Evolutionary conservation across 2,888 invertebrate genomes (phyloP), one percentile per base, ranked within the genome.

Genomic region (Odontocerum albicorne): DNA sequence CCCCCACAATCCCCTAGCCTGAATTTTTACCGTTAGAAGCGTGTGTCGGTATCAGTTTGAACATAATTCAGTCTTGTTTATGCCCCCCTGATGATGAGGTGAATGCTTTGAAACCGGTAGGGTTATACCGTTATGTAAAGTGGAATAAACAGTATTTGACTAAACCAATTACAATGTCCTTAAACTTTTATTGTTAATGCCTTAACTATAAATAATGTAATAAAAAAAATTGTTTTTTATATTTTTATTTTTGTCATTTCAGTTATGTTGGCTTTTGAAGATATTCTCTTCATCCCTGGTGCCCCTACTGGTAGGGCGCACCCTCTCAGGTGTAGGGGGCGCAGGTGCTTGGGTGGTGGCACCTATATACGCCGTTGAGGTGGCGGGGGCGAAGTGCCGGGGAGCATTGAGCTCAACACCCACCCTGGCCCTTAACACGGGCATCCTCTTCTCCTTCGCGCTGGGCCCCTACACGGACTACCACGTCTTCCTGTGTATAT

Each of bases 331-430:
- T 0, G 57, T 79, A 1, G 78, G 75, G 0, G 71, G 71, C 3
- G 77, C 76, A 1, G 69, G 79, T 20, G 65, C 72, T 0, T 67
- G 79, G 4, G 70, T 77, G 13, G 66, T 78, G 10, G 69, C 70
- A 1, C 75, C 83, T 0, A 68, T 81, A 3, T 79, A 73, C 64
- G 67, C 77, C 1, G 68, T 73, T 2, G 87, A 87, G 65, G 79
- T 82, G 12, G 77, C 83, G 7, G 77, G 82, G 7, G 74, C 78
- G 38, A 62, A 61, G 3, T 67, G 72, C 0, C 68, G 85, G 61
- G 86, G 86, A 0, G 66, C 76, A 4, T 66, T 86, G 3, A 84
- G 84, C 0, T 76, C 83, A 1, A 72, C 81, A 63, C 77, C 83
- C 57, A 79, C 78, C 63, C 63, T 79, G 7, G 67, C 66, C 47